These are phyloP conservation scores for Capitella teleta DNA, from an alignment of 1,140 invertebrate genomes.

Conservation along the genomic window DNA sequence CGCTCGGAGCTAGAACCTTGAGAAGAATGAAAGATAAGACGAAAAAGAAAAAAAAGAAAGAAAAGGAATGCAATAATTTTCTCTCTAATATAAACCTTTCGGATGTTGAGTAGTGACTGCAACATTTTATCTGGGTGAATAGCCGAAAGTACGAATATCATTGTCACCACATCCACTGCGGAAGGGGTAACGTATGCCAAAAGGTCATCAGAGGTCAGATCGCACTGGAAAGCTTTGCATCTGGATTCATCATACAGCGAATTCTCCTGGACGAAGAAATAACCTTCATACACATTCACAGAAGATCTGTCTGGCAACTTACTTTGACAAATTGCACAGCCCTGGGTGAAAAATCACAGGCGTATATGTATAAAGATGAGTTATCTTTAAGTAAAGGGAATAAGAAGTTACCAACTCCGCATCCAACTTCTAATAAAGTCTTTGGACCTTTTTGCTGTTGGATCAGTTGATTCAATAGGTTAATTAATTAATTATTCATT, in stretches of 20 bases:
- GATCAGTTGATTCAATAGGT: too few relatives aligned
- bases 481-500: too few relatives aligned
- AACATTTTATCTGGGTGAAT: constrained; percentile 69
- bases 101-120: constrained; percentile 57
- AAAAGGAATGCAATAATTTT: neutral
- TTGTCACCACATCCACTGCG: constrained; percentile 54
- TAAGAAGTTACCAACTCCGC: constrained; percentile 93
- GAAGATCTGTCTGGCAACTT: constrained; percentile 9
- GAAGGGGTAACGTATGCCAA: constrained; percentile 25
- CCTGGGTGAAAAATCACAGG: constrained; percentile 86
- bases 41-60: neutral
- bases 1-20: constrained; percentile 42
- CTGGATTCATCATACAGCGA: constrained; percentile 50
- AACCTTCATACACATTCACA: neutral
- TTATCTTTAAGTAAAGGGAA: constrained; percentile 79
- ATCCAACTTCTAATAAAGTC: constrained; percentile 81
- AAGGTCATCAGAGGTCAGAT: constrained; percentile 41
- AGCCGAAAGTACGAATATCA: constrained; percentile 70
- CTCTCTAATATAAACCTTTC: constrained; percentile 29
- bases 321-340: constrained; percentile 77
- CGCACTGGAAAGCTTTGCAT: constrained; percentile 62
- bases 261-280: constrained; percentile 33
- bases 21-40: neutral
- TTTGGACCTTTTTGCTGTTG: too few relatives aligned
- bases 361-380: constrained; percentile 57